Percentiles rank a stretch among this genome's conserved stretches.
These are phyloP conservation scores for Pipistrellus pipistrellus DNA, from an alignment of 2,797 vertebrate species.

Conservation along the genomic window DNA sequence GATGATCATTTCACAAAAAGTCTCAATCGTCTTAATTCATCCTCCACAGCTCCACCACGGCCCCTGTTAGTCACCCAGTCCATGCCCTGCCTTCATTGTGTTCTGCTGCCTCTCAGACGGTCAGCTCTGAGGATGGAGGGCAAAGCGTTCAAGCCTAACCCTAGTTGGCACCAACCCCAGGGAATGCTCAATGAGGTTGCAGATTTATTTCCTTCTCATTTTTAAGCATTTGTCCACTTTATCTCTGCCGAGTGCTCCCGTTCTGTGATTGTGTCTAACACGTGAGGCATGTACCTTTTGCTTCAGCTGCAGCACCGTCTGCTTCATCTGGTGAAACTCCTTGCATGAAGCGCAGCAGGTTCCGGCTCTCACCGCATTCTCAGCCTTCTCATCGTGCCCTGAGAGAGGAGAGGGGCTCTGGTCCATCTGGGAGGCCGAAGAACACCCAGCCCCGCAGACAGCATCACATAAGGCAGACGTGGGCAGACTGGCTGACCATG, in stretches of 20 bases:
- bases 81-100: accelerated
- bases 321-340: slow-evolving; percentile 97
- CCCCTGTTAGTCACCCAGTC: not conserved
- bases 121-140: not conserved
- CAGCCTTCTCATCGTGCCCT: slow-evolving; percentile 93
- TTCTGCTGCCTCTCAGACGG: not conserved
- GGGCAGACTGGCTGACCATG: not conserved
- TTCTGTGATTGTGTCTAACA: accelerated
- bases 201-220: not conserved
- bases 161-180: not conserved
- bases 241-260: accelerated
- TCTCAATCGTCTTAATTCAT: accelerated
- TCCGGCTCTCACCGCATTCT: slow-evolving; percentile 91
- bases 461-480: not conserved
- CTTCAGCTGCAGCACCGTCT: slow-evolving; percentile 95
- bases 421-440: not conserved
- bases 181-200: accelerated
- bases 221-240: accelerated
- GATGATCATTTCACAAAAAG: not conserved
- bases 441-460: not conserved
- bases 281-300: slow-evolving; percentile 92
- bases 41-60: accelerated
- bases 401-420: slow-evolving; percentile 84
- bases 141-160: not conserved
- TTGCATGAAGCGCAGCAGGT: slow-evolving; percentile 96